phyloP scores from a whole-genome alignment of 64 coral and sea anemone species.

The Anthopleura sola region DNA sequence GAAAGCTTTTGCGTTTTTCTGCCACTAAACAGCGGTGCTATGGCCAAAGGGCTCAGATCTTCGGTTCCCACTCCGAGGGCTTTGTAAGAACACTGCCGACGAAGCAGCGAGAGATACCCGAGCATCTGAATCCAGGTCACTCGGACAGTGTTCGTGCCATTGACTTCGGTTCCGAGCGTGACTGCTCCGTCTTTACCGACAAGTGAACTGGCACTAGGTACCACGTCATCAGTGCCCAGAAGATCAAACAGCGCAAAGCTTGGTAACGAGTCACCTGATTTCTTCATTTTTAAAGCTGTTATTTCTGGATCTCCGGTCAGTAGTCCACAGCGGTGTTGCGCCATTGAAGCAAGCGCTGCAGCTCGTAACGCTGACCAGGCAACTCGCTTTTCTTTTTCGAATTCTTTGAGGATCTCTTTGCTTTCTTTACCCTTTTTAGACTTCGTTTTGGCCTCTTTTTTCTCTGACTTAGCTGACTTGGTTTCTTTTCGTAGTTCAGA shows the following conservation, averaged over 20 bases:
- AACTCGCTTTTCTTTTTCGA: constrained; percentile 64
- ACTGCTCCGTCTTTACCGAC: constrained; percentile 70
- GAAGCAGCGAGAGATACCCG: constrained; percentile 64
- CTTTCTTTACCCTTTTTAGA: constrained; percentile 58
- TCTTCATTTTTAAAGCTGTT: constrained; percentile 63
- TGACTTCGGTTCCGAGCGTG: constrained; percentile 67
- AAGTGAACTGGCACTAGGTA: constrained; percentile 2
- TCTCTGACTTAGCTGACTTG: constrained; percentile 36
- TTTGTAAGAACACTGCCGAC: constrained; percentile 85
- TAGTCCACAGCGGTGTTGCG: constrained; percentile 58
- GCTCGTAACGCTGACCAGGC: constrained; percentile 86
- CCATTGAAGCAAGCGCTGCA: constrained; percentile 52
- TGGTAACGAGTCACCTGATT: constrained; percentile 52
- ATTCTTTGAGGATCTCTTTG: constrained; percentile 60
- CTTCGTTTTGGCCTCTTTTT: constrained; percentile 54
- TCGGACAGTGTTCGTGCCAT: constrained; percentile 68
- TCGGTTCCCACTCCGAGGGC: constrained; percentile 58
- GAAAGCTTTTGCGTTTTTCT: constrained; percentile 68
- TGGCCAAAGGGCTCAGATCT: background rate
- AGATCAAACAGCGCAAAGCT: constrained; percentile 80
- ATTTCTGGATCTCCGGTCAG: constrained; percentile 79
- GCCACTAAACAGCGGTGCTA: constrained; percentile 65
- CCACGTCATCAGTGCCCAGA: constrained; percentile 75
- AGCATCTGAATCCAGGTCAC: constrained; percentile 91
- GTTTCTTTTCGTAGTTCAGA: background rate